Evolutionary conservation across 2,113 vertebrate genomes (phyloP).

Genomic region (Toxotes chatareus): DNA sequence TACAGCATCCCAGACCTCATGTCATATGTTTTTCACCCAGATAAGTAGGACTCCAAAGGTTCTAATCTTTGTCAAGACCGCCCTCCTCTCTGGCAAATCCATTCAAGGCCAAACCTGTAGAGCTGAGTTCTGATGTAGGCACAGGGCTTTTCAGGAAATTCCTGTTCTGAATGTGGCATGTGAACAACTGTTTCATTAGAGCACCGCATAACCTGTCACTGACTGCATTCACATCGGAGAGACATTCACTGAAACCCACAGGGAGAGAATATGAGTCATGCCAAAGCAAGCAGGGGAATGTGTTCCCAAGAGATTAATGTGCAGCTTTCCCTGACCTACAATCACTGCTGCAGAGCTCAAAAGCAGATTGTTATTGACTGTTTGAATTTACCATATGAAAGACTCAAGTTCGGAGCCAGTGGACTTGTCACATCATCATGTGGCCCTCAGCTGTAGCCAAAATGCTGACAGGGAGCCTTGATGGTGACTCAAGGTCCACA

Average conservation of each 20-base stretch:
- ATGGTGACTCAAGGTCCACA: background rate
- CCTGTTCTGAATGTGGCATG: constrained; percentile 57
- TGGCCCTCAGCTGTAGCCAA: background rate
- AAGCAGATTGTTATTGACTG: constrained; percentile 27
- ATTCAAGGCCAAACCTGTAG: constrained; percentile 43
- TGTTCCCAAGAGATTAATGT: constrained; percentile 50
- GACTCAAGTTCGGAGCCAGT: constrained; percentile 21
- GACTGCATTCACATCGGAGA: constrained; percentile 39
- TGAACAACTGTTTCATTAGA: constrained; percentile 59
- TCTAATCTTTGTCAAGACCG: background rate
- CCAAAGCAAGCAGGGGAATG: constrained; percentile 58
- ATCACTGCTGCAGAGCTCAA: constrained; percentile 17
- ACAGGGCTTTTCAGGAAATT: constrained; percentile 62
- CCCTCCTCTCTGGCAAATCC: background rate
- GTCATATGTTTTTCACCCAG: background rate
- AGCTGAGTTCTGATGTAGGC: constrained; percentile 3
- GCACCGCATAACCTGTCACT: constrained; percentile 22
- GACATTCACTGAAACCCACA: constrained; percentile 46
- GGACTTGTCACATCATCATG: constrained; percentile 33
- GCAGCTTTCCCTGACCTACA: background rate
- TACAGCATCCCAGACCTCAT: background rate
- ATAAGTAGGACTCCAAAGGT: background rate
- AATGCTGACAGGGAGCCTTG: constrained; percentile 20
- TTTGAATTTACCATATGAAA: constrained; percentile 49
- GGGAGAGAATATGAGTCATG: constrained; percentile 64